These are phyloP conservation scores for Ciconia stormi DNA, from an alignment of 2,113 vertebrate species.

Conservation along the genomic window DNA sequence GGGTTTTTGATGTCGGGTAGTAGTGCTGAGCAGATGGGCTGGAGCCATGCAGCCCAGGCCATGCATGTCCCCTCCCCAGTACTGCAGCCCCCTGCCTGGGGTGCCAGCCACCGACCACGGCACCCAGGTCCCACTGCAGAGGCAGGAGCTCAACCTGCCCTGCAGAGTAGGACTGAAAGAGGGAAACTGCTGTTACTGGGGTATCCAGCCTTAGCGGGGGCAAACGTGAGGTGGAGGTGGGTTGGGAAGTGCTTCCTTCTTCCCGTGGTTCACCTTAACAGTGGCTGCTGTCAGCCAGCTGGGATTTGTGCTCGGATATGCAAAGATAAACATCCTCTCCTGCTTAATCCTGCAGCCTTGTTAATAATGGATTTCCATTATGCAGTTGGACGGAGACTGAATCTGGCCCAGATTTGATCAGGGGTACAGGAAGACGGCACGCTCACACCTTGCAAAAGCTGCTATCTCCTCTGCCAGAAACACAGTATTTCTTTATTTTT, in stretches of 20 bases:
- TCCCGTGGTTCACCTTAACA: background rate
- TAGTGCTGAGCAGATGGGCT: background rate
- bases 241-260: background rate
- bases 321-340: background rate
- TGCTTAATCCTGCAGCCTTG: background rate
- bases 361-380: background rate
- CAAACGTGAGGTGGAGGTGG: background rate
- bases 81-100: rapidly evolving
- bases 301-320: background rate
- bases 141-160: background rate
- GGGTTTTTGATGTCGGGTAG: background rate
- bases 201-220: background rate
- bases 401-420: background rate
- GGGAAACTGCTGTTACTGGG: background rate
- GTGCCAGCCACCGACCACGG: rapidly evolving
- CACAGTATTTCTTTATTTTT: background rate
- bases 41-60: rapidly evolving
- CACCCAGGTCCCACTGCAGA: background rate
- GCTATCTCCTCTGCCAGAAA: background rate
- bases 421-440: background rate
- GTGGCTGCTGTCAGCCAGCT: background rate
- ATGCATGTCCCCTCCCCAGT: rapidly evolving
- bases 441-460: background rate
- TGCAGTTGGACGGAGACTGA: background rate
- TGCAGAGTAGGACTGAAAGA: background rate